phyloP scores from a whole-genome alignment of 2,797 vertebrate genomes.

The Pipistrellus kuhlii region DNA sequence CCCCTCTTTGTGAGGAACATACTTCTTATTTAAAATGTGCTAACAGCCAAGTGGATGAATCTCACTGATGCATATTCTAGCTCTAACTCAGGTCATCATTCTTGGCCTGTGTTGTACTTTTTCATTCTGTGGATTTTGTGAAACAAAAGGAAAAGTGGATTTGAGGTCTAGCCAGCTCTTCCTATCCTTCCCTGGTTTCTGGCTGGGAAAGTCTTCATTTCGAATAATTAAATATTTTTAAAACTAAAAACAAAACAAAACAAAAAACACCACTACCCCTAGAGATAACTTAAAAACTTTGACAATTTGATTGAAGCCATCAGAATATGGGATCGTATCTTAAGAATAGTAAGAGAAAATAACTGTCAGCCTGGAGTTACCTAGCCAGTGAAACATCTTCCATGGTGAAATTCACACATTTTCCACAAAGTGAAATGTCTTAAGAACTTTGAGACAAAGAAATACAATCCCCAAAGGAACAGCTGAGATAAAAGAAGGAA shows the following conservation, averaged over 20 bases:
- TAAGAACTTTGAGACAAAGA: conserved; percentile 42
- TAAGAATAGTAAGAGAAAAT: conserved; percentile 50
- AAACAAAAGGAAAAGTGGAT: background rate
- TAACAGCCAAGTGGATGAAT: conserved; percentile 7
- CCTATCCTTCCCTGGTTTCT: background rate
- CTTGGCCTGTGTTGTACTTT: background rate
- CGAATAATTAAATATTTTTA: conserved; percentile 33
- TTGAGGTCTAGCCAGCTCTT: background rate
- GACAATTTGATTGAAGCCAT: conserved; percentile 11
- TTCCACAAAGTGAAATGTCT: conserved; percentile 1
- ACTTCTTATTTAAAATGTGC: conserved; percentile 35
- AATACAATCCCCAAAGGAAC: background rate
- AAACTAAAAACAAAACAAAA: background rate
- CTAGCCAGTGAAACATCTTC: conserved; percentile 16
- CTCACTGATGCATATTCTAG: background rate
- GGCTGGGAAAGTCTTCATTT: background rate
- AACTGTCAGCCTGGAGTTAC: background rate
- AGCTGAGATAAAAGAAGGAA: background rate
- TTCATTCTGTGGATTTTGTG: background rate
- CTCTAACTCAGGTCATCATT: background rate
- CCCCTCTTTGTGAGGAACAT: background rate
- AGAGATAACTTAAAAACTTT: background rate
- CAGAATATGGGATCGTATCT: conserved; percentile 21
- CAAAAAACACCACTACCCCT: background rate
- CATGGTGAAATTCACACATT: conserved; percentile 6